These are phyloP conservation scores for Mylabris sibirica DNA, from an alignment of 2,888 invertebrate genomes.

Conservation along the genomic window DNA sequence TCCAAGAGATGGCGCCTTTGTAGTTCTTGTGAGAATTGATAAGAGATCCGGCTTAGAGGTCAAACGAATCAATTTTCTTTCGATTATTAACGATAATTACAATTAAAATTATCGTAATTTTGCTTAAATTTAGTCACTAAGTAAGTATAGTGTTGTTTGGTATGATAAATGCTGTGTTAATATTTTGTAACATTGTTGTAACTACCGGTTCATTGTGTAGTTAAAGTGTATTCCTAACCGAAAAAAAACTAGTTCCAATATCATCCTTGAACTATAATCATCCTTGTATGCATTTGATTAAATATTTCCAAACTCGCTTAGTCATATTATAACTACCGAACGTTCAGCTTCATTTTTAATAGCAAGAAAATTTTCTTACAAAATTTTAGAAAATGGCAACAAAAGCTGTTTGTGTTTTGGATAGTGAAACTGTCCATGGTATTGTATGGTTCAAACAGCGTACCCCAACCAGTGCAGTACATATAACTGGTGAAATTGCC, in stretches of 20 bases:
- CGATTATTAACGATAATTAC: background rate
- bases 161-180: background rate
- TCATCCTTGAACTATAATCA: background rate
- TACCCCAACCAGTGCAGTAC: conserved; percentile 74
- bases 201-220: background rate
- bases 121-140: background rate
- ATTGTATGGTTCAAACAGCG: conserved; percentile 82
- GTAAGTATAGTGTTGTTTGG: background rate
- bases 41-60: background rate
- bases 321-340: background rate
- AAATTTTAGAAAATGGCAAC: conserved; percentile 63
- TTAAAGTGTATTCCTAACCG: background rate
- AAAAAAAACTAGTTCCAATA: background rate
- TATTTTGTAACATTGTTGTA: background rate
- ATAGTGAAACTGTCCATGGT: conserved; percentile 81
- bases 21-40: background rate
- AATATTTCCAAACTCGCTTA: background rate
- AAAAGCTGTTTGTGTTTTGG: conserved; percentile 88
- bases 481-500: conserved; percentile 81
- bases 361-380: conserved; percentile 14
- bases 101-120: background rate
- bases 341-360: background rate
- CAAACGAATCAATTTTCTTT: background rate
- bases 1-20: background rate
- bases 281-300: background rate